A percentile compares a stretch with the other conserved stretches of the same genome.
Evolutionary conservation across 1,140 invertebrate species (phyloP).

Genomic region (Ips typographus): DNA sequence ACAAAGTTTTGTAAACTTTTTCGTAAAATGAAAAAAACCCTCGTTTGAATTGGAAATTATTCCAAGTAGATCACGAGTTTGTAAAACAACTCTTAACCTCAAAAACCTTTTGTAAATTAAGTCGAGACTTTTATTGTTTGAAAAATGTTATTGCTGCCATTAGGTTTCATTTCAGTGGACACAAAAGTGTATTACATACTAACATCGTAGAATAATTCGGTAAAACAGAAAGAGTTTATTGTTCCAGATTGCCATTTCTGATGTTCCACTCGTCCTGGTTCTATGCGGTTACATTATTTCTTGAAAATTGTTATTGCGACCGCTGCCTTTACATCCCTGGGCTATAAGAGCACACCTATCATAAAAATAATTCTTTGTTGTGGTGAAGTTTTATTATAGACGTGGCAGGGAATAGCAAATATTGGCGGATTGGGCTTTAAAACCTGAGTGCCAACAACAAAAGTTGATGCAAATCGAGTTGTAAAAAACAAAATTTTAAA

Average conservation of each 20-base stretch:
- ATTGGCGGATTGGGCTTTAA: too few species aligned
- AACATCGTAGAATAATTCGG: slow-evolving; percentile 9
- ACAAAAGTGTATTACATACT: slow-evolving; percentile 9
- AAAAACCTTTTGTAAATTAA: slow-evolving; percentile 17
- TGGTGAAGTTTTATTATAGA: too few species aligned
- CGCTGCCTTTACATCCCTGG: neutral
- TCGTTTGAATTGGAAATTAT: neutral
- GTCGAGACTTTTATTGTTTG: slow-evolving; percentile 6
- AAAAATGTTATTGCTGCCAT: slow-evolving; percentile 23
- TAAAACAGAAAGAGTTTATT: slow-evolving; percentile 7
- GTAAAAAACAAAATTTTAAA: too few species aligned
- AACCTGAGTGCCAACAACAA: too few species aligned
- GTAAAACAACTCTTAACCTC: neutral
- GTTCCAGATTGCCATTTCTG: slow-evolving; percentile 8
- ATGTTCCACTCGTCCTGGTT: neutral
- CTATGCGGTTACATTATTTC: neutral
- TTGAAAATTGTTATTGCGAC: slow-evolving; percentile 4
- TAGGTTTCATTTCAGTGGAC: neutral
- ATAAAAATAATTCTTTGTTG: neutral
- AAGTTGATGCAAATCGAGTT: too few species aligned
- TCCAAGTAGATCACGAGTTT: neutral
- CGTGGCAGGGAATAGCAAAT: too few species aligned
- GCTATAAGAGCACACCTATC: neutral
- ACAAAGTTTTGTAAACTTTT: neutral
- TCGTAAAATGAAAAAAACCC: too few species aligned